These are phyloP conservation scores for Drosophila dunni DNA, from an alignment of 1,140 invertebrate species.

Conservation along the genomic window DNA sequence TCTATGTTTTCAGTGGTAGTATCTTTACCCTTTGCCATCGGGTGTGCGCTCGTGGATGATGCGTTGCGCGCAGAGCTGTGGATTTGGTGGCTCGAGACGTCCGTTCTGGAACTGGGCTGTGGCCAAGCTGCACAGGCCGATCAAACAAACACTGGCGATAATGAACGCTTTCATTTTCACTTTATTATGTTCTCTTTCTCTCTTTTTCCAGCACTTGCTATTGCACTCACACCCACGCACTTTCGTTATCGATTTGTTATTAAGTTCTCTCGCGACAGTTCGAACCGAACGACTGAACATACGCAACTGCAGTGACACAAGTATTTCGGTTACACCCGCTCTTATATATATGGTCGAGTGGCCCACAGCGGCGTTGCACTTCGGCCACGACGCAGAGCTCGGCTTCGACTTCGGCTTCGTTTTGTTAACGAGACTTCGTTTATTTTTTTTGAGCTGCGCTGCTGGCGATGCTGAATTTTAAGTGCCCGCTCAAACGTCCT, in stretches of 20 bases:
- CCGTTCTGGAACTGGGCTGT: constrained; percentile 89
- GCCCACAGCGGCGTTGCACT: not conserved
- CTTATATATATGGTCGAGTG: constrained; percentile 67
- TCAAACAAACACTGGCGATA: constrained; percentile 81
- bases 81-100: constrained; percentile 90
- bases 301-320: constrained; percentile 78
- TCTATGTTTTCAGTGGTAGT: too few relatives aligned
- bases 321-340: constrained; percentile 61
- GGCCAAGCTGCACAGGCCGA: constrained; percentile 85
- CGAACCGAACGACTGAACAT: constrained; percentile 64
- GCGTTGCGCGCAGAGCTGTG: constrained; percentile 90
- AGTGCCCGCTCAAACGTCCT: constrained; percentile 51
- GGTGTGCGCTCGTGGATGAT: constrained; percentile 87
- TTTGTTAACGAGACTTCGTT: not conserved
- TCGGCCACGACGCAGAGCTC: not conserved
- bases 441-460: constrained; percentile 29
- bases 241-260: constrained; percentile 51
- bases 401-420: not conserved
- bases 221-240: constrained; percentile 61
- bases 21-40: constrained; percentile 85
- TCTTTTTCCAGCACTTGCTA: constrained; percentile 14
- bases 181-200: constrained; percentile 6
- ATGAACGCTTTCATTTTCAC: constrained; percentile 85
- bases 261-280: constrained; percentile 41
- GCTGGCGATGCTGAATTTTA: constrained; percentile 65